These are phyloP conservation scores for Willowsia nigromaculata DNA, from an alignment of 2,888 invertebrate genomes.

Conservation along the genomic window DNA sequence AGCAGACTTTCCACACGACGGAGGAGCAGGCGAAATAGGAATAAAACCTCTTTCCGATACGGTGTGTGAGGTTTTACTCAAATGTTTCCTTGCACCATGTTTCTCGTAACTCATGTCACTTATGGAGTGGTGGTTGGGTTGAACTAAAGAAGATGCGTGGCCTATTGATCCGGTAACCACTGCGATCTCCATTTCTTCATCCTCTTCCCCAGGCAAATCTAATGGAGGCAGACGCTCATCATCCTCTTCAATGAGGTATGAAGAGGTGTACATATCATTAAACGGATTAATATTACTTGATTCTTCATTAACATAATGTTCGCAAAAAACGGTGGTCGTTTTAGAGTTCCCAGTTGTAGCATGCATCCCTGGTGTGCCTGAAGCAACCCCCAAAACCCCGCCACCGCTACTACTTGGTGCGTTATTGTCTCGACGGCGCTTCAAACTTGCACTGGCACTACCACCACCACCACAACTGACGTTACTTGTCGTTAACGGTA, in stretches of 20 bases:
- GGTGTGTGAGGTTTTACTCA: slow-evolving; percentile 31
- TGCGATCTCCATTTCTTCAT: slow-evolving; percentile 47
- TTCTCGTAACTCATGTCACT: slow-evolving; percentile 67
- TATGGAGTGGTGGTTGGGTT: slow-evolving; percentile 40
- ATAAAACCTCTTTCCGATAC: slow-evolving; percentile 55
- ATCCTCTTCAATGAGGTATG: slow-evolving; percentile 30
- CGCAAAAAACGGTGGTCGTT: slow-evolving; percentile 62
- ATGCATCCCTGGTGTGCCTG: background rate
- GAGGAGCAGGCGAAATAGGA: slow-evolving; percentile 62
- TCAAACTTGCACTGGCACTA: slow-evolving; percentile 63
- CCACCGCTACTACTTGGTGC: background rate
- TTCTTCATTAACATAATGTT: slow-evolving; percentile 61
- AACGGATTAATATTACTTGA: slow-evolving; percentile 36
- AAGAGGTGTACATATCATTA: slow-evolving; percentile 59
- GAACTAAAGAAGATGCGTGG: slow-evolving; percentile 28
- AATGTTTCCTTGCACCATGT: slow-evolving; percentile 48
- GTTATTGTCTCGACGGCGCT: slow-evolving; percentile 53
- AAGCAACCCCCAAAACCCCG: background rate
- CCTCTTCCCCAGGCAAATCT: background rate
- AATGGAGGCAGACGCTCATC: slow-evolving; percentile 41
- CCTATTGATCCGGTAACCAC: slow-evolving; percentile 4
- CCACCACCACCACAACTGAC: slow-evolving; percentile 40
- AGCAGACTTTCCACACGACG: slow-evolving; percentile 10
- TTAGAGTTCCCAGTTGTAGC: background rate
- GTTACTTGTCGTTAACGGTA: slow-evolving; percentile 60